Evolutionary conservation across 2,888 invertebrate species (phyloP), one percentile per base, ranked within the genome.

Genomic region (Mycalesis mineus): DNA sequence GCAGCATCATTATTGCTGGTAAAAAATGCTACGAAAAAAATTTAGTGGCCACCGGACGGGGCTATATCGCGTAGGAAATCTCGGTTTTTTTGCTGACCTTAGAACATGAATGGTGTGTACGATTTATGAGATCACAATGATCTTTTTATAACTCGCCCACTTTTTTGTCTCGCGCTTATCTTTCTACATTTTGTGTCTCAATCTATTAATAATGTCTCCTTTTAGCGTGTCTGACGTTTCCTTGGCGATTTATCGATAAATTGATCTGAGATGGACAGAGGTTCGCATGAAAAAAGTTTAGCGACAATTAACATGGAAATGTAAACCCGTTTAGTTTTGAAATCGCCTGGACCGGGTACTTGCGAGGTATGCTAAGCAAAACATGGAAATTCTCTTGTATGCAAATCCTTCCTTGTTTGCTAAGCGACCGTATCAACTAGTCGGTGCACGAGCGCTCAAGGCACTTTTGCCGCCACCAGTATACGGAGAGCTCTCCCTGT

Each of bases 201-300:
- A 88, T 88, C 87, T 85, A 88, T 87, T 88, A 87, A 86, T 86
- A 85, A 87, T 78, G 86, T 83, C 80, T 84, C 81, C 79, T 84
- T 85, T 85, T 81, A 81, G 78, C 72, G 73, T 75, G 74, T 73
- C 74, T 73, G 78, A 78, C 78, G 74, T 80, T 80, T 71, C 28
- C 52, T 50, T 39, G 57, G 56, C 50, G 72, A 71, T 75, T 74
- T 72, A 77, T 78, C 78, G 83, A 84, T 82, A 79, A 75, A 68
- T 68, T 72, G 69, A 61, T 47, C 31, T 45, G 5, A 45, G 29
- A 45, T 14, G 14, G 7, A 22, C 49, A 36, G 1, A 36, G 13
- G 22, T 6, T 48, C 17, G 39, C 39, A 39, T 33, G 4, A 14
- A 47, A 31, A 14, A 31, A 5, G 14, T 15, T 22, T 22, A 14